Evolutionary conservation across 2,888 invertebrate species (phyloP).

Genomic region (Cynaeus angustus): DNA sequence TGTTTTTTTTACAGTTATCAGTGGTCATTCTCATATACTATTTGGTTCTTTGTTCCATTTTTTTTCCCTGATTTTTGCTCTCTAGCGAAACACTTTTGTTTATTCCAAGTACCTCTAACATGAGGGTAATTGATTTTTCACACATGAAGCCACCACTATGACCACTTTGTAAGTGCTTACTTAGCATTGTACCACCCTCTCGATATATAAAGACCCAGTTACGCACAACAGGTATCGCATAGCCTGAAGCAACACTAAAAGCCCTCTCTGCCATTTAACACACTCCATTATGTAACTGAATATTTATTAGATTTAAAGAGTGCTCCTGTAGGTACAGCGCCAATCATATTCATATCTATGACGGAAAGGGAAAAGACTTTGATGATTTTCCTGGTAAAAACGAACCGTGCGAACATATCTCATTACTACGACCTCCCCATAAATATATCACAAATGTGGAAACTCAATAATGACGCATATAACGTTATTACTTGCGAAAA

Average conservation of each 20-base stretch:
- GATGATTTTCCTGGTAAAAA: conserved; percentile 15
- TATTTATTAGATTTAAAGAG: conserved; percentile 54
- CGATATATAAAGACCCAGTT: conserved; percentile 51
- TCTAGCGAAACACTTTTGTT: neutral
- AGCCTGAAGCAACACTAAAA: conserved; percentile 56
- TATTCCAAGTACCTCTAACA: conserved; percentile 12
- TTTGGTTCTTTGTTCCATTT: no score
- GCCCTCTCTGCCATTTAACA: conserved; percentile 54
- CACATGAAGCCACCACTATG: conserved; percentile 51
- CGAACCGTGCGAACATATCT: conserved; percentile 64
- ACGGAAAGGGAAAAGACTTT: conserved; percentile 29
- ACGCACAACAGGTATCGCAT: conserved; percentile 60
- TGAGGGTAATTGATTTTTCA: conserved; percentile 59
- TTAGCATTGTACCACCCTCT: conserved; percentile 51
- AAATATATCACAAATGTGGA: conserved; percentile 58
- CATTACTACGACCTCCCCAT: conserved; percentile 58
- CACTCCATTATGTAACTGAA: conserved; percentile 56
- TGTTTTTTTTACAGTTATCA: no score
- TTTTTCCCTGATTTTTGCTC: neutral
- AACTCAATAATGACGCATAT: conserved; percentile 64
- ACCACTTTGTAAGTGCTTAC: conserved; percentile 51
- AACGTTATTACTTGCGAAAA: conserved; percentile 66
- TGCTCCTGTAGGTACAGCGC: conserved; percentile 38
- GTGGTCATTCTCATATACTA: no score
- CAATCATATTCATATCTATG: conserved; percentile 27